Evolutionary conservation across 2,113 vertebrate species (phyloP).

Genomic region (Chionis minor): DNA sequence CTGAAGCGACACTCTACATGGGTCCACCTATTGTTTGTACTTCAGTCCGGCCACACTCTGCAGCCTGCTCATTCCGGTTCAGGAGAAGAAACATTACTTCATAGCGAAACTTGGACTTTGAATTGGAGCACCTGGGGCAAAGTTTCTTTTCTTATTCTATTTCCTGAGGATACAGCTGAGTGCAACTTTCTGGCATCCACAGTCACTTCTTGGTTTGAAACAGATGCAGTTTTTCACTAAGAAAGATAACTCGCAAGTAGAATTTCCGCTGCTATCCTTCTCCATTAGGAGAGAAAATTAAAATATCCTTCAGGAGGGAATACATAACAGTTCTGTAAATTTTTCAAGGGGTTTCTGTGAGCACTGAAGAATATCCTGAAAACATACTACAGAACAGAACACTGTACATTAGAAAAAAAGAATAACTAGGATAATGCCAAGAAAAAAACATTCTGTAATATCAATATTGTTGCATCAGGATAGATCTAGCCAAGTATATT

Average conservation of each 20-base stretch:
- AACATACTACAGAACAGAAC: not conserved
- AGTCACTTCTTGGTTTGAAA: constrained; percentile 48
- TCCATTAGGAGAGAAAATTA: constrained; percentile 62
- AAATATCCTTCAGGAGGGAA: constrained; percentile 55
- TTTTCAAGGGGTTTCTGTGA: constrained; percentile 27
- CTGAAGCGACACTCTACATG: rapidly evolving
- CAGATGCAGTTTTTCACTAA: constrained; percentile 71
- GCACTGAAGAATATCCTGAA: constrained; percentile 22
- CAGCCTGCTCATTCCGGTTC: not conserved
- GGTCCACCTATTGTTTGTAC: not conserved
- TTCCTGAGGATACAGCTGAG: constrained; percentile 74
- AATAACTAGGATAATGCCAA: constrained; percentile 41
- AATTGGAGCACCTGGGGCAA: constrained; percentile 65
- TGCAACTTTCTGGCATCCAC: constrained; percentile 58
- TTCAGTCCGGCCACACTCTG: not conserved
- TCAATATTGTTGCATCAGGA: constrained; percentile 55
- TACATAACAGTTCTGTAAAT: constrained; percentile 30
- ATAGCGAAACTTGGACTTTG: not conserved
- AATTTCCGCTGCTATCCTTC: constrained; percentile 63
- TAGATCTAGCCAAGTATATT: constrained; percentile 51
- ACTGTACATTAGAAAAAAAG: constrained; percentile 18
- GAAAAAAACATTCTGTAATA: constrained; percentile 35
- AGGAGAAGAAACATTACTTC: not conserved
- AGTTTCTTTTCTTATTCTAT: constrained; percentile 56
- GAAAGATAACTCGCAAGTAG: constrained; percentile 53